Conservation (phyloP, 64 coral and sea anemone species). For the Cladopsammia gracilis region DNA sequence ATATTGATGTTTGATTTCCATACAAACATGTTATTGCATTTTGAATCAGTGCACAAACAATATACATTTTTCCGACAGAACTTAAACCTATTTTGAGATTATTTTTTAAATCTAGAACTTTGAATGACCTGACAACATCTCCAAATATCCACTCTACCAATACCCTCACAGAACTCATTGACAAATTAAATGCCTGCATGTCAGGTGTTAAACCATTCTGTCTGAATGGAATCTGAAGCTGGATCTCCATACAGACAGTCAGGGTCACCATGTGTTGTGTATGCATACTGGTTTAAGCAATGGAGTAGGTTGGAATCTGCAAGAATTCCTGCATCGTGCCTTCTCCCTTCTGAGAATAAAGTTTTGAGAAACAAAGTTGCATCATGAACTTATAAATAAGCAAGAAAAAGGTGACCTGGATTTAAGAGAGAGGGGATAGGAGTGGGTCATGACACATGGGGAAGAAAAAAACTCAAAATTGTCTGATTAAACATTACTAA, state of each 20-base stretch:
- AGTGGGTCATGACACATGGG: no score
- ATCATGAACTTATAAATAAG: no score
- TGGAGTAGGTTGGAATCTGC: constrained; percentile 41
- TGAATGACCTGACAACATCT: constrained; percentile 42
- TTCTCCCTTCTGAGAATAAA: constrained; percentile 9
- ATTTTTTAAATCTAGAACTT: constrained; percentile 42
- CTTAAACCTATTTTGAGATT: constrained; percentile 57
- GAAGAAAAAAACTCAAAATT: no score
- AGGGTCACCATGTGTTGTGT: not conserved
- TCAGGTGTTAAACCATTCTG: constrained; percentile 3
- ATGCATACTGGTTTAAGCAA: constrained; percentile 34
- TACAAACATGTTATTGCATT: constrained; percentile 63
- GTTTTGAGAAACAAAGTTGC: not conserved
- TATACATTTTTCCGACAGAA: no score
- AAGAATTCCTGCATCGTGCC: constrained; percentile 57
- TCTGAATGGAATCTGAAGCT: constrained; percentile 48
- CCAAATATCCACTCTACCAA: constrained; percentile 54
- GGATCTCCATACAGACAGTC: constrained; percentile 57
- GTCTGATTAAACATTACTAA: not conserved
- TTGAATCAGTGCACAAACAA: constrained; percentile 42
- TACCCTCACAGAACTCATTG: constrained; percentile 26
- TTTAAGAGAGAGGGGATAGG: no score
- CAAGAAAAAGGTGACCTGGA: no score
- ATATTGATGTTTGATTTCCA: constrained; percentile 46
- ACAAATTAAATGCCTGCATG: constrained; percentile 32